phyloP scores from a whole-genome alignment of 2,888 invertebrate species.

The Monoplex corrugatus region DNA sequence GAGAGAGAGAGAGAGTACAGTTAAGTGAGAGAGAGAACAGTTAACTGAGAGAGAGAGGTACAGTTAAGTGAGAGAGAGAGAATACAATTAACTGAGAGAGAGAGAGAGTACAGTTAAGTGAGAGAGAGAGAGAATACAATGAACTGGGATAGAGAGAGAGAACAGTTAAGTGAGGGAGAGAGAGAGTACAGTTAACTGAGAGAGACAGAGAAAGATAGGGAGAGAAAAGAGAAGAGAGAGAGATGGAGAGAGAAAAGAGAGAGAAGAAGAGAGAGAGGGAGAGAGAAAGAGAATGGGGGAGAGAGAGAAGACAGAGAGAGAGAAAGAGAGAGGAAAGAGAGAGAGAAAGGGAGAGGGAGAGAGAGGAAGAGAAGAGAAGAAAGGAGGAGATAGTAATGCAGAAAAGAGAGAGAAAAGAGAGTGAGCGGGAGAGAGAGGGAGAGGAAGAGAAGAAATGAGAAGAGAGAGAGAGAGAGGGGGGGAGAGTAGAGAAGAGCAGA shows the following conservation, averaged over 20 bases:
- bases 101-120: too few species aligned
- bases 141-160: too few species aligned
- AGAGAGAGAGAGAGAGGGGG: not conserved
- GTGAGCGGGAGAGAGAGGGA: not conserved
- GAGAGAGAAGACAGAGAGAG: too few species aligned
- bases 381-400: not conserved
- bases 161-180: too few species aligned
- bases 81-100: too few species aligned
- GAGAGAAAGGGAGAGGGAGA: not conserved
- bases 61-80: too few species aligned
- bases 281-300: too few species aligned
- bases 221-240: not conserved
- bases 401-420: not conserved
- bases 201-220: not conserved
- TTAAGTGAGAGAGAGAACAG: not conserved
- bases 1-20: not conserved
- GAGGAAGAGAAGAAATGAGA: not conserved
- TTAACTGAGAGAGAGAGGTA: too few species aligned
- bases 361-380: not conserved
- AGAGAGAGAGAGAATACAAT: too few species aligned
- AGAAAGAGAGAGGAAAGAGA: not conserved
- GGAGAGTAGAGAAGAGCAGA: not conserved
- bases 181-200: too few species aligned
- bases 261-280: not conserved
- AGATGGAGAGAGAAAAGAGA: not conserved